Percentiles rank a stretch among this genome's conserved stretches.
Conservation (phyloP, 2,113 vertebrate genomes). For the Lampris megalopsis region DNA sequence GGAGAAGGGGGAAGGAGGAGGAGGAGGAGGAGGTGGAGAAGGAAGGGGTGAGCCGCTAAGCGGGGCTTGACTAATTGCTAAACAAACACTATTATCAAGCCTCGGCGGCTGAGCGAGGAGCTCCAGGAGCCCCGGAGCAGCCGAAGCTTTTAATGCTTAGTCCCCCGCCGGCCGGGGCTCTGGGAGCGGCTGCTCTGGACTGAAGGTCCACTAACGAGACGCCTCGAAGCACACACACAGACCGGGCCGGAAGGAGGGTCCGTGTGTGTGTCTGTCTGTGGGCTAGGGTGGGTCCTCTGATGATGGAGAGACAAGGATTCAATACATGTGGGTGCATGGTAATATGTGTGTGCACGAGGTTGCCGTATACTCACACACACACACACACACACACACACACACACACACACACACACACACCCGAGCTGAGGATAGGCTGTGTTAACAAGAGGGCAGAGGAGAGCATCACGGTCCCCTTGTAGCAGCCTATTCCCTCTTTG, state of each 20-base stretch:
- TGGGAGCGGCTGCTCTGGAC: conserved; percentile 38
- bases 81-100: conserved; percentile 83
- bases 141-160: conserved; percentile 74
- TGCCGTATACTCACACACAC: conserved; percentile 6
- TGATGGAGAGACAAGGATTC: too few relatives aligned
- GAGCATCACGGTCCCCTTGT: conserved; percentile 45
- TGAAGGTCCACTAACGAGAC: conserved; percentile 65
- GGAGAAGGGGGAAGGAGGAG: conserved; percentile 19
- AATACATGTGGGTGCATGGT: too few relatives aligned
- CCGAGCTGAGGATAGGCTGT: conserved; percentile 26
- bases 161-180: conserved; percentile 63
- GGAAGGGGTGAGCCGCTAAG: conserved; percentile 70
- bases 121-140: conserved; percentile 70
- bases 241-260: conserved; percentile 14
- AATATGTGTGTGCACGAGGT: too few relatives aligned
- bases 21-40: neutral
- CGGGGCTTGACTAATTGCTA: conserved; percentile 81
- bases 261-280: too few relatives aligned
- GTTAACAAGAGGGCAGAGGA: conserved; percentile 31
- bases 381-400: conserved; percentile 37
- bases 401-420: conserved; percentile 13
- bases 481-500: conserved; percentile 53
- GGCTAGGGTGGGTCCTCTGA: too few relatives aligned
- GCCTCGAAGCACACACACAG: conserved; percentile 52
- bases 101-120: conserved; percentile 65